Percentiles rank a stretch among this genome's conserved stretches.
Evolutionary conservation across 2,797 vertebrate genomes (phyloP).

Genomic region (Hephaestus fuliginosus): DNA sequence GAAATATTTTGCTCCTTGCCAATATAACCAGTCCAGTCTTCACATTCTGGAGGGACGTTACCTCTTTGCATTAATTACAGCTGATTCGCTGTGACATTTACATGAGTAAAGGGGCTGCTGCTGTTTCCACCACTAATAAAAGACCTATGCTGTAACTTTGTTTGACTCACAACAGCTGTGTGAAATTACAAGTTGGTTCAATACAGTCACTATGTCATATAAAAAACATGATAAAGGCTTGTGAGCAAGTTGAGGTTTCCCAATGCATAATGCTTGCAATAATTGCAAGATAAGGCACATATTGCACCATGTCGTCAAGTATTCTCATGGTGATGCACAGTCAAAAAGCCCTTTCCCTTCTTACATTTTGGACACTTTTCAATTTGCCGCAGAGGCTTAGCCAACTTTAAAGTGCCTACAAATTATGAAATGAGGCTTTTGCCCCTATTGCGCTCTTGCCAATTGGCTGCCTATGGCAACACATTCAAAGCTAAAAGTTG

Average conservation of each 20-base stretch:
- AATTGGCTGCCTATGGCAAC: slow-evolving; percentile 86
- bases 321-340: slow-evolving; percentile 76
- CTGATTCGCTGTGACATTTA: slow-evolving; percentile 9
- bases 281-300: slow-evolving; percentile 68
- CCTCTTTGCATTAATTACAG: slow-evolving; percentile 11
- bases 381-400: slow-evolving; percentile 82
- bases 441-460: slow-evolving; percentile 85
- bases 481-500: slow-evolving; percentile 86
- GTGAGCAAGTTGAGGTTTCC: slow-evolving; percentile 40
- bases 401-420: slow-evolving; percentile 88
- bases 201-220: slow-evolving; percentile 15
- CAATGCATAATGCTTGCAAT: slow-evolving; percentile 38
- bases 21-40: slow-evolving; percentile 2
- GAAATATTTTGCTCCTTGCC: slow-evolving; percentile 4
- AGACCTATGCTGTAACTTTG: slow-evolving; percentile 27
- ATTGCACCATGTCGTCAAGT: slow-evolving; percentile 66
- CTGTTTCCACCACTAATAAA: slow-evolving; percentile 24
- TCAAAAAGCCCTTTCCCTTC: slow-evolving; percentile 74
- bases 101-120: background rate
- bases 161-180: slow-evolving; percentile 27
- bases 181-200: slow-evolving; percentile 33
- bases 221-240: slow-evolving; percentile 22
- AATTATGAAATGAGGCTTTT: slow-evolving; percentile 87
- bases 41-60: background rate
- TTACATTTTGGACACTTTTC: slow-evolving; percentile 85